Evolutionary conservation across 2,113 vertebrate species (phyloP).

Genomic region (Apodemus sylvaticus): DNA sequence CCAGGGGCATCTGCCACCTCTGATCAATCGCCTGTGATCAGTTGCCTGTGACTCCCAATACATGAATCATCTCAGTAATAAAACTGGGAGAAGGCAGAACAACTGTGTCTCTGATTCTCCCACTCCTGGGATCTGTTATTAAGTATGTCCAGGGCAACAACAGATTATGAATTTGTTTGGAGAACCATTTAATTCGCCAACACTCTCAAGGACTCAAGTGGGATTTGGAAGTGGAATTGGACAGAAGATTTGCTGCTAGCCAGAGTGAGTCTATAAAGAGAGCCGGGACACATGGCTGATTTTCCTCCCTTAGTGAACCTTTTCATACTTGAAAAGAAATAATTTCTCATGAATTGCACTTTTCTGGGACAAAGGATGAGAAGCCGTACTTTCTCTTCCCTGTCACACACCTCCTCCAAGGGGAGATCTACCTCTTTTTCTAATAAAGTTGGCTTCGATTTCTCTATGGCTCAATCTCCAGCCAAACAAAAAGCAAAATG

Average conservation of each 20-base stretch:
- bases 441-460: slow-evolving; percentile 30
- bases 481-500: not conserved
- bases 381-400: slow-evolving; percentile 33
- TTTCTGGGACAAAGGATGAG: slow-evolving; percentile 58
- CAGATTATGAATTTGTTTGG: slow-evolving; percentile 80
- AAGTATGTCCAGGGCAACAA: slow-evolving; percentile 61
- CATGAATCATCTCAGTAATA: slow-evolving; percentile 63
- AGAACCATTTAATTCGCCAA: slow-evolving; percentile 68
- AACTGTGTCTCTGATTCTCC: slow-evolving; percentile 64
- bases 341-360: slow-evolving; percentile 74
- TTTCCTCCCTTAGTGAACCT: slow-evolving; percentile 64
- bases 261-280: slow-evolving; percentile 31
- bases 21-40: slow-evolving; percentile 45
- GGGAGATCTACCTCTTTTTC: slow-evolving; percentile 12
- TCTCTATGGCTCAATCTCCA: not conserved
- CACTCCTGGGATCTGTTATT: slow-evolving; percentile 64
- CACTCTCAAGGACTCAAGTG: slow-evolving; percentile 67
- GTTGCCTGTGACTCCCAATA: not conserved
- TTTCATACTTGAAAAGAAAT: slow-evolving; percentile 67
- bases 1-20: slow-evolving; percentile 37
- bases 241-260: slow-evolving; percentile 59
- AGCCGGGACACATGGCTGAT: slow-evolving; percentile 50
- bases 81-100: slow-evolving; percentile 64
- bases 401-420: not conserved
- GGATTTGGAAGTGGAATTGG: slow-evolving; percentile 60